phyloP scores from a whole-genome alignment of 2,888 invertebrate genomes.

The Agonopterix arenella region DNA sequence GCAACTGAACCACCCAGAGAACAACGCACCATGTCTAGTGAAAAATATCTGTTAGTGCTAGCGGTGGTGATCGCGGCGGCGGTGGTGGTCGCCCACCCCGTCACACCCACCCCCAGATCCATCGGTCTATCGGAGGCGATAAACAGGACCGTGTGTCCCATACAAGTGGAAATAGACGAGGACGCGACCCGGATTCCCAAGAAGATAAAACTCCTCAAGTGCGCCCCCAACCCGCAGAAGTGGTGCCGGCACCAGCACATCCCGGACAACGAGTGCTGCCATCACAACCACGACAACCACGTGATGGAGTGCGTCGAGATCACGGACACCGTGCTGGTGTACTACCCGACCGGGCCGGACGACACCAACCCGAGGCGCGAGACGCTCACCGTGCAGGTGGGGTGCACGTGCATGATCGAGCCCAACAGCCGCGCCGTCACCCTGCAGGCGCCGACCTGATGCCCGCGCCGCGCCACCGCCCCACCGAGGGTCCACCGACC shows the following conservation, averaged over 20 bases:
- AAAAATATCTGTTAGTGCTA: slow-evolving; percentile 14
- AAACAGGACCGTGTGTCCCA: slow-evolving; percentile 59
- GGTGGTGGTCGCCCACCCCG: slow-evolving; percentile 18
- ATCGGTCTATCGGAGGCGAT: slow-evolving; percentile 40
- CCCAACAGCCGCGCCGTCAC: slow-evolving; percentile 15
- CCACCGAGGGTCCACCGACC: background rate
- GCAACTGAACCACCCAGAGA: slow-evolving; percentile 27
- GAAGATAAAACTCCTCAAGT: slow-evolving; percentile 55
- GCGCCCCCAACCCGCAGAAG: slow-evolving; percentile 41
- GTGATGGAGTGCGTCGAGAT: slow-evolving; percentile 58
- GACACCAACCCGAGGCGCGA: slow-evolving; percentile 17
- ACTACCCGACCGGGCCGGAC: slow-evolving; percentile 25
- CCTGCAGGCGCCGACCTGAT: slow-evolving; percentile 11
- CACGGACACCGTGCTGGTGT: slow-evolving; percentile 55
- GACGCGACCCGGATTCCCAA: slow-evolving; percentile 48
- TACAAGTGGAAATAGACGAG: slow-evolving; percentile 41
- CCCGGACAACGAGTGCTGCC: slow-evolving; percentile 52
- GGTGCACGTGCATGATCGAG: slow-evolving; percentile 60
- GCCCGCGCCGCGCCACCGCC: slow-evolving; percentile 1
- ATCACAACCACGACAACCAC: slow-evolving; percentile 40
- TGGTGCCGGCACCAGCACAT: slow-evolving; percentile 42
- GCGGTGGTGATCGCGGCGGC: slow-evolving; percentile 15
- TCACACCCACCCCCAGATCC: slow-evolving; percentile 23
- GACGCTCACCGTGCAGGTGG: slow-evolving; percentile 43
- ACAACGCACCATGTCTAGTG: slow-evolving; percentile 24